A percentile compares a stretch with the other conserved stretches of the same genome.
These are phyloP conservation scores for Otolemur crassicaudatus DNA, from an alignment of 2,797 vertebrate species.

Conservation along the genomic window DNA sequence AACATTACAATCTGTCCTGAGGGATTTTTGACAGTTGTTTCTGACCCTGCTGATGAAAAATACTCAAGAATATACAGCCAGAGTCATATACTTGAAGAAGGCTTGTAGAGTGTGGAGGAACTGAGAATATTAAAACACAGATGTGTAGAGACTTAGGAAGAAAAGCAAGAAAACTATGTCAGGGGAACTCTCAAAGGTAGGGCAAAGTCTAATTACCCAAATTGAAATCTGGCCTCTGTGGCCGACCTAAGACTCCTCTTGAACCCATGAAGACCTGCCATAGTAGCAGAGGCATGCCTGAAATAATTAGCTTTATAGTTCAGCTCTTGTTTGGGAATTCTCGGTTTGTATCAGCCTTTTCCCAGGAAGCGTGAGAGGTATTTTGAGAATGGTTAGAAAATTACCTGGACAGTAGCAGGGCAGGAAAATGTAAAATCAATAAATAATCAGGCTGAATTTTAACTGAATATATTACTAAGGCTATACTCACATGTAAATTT, in stretches of 20 bases:
- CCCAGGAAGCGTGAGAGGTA: constrained; percentile 71
- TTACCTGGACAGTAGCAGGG: constrained; percentile 69
- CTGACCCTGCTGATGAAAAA: constrained; percentile 32
- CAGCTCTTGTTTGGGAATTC: constrained; percentile 82
- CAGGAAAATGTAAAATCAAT: constrained; percentile 77
- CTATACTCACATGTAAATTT: constrained; percentile 80
- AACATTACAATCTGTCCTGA: neutral
- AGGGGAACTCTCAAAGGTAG: constrained; percentile 72
- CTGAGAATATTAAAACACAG: constrained; percentile 17
- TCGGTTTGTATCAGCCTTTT: constrained; percentile 78
- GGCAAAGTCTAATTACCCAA: constrained; percentile 82
- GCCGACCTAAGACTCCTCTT: constrained; percentile 74
- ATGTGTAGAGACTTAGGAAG: constrained; percentile 65
- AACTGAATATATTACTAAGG: constrained; percentile 78
- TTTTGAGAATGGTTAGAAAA: constrained; percentile 82
- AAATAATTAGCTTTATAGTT: constrained; percentile 84
- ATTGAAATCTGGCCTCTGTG: constrained; percentile 83
- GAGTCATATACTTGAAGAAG: neutral
- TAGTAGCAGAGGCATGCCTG: constrained; percentile 62
- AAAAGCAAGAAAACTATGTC: constrained; percentile 79
- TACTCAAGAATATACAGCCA: neutral
- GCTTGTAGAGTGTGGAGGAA: constrained; percentile 25
- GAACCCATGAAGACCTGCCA: constrained; percentile 76
- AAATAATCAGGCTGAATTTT: constrained; percentile 84
- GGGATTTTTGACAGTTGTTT: constrained; percentile 32